Evolutionary conservation across 2,888 invertebrate species (phyloP), one percentile per base, ranked within the genome.

Genomic region (Axea sp.): DNA sequence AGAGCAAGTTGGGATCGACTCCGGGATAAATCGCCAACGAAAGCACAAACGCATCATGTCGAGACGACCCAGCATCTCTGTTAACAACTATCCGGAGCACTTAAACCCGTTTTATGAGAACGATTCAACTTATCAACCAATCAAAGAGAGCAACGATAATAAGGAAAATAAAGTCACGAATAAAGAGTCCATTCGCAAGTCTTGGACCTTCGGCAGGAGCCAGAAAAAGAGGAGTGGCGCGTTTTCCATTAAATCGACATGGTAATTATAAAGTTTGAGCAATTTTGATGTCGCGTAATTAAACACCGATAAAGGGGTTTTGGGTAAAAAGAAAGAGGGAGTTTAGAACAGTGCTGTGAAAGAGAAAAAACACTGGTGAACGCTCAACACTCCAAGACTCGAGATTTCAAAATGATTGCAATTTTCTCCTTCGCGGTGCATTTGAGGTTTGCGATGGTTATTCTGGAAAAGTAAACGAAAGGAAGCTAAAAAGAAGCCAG

Each of bases 71-170:
- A 84, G 83, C 49, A 78, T 89, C 76, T 92, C 92, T 43, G 90
- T 92, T 79, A 90, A 92, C 84, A 91, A 93, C 85, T 94, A 94
- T 86, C 94, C 94, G 37, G 93, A 93, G 82, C 93, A 93, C 85
- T 89, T 94, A 75, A 94, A 94, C 88, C 94, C 94, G 12, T 94
- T 94, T 86, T 91, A 91, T 76, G 93, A 93, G 79, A 92, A 92
- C 53, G 73, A 76, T 33, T 22, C 49, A 12, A 76, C 53, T 37
- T 57, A 71, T 7, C 77, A 77, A 22, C 24, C 75, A 43, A 59
- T 67, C 39, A 75, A 71, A 68, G 62, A 62, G 43, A 62, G 37
- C 53, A 68, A 62, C 26, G 49, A 76, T 1, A 74, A 73, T 5
- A 76, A 74, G 3, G 81, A 81, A 9, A 72, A 53, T 1, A 81